Evolutionary conservation across 2,797 vertebrate genomes (phyloP).

Genomic region (Somateria mollissima): DNA sequence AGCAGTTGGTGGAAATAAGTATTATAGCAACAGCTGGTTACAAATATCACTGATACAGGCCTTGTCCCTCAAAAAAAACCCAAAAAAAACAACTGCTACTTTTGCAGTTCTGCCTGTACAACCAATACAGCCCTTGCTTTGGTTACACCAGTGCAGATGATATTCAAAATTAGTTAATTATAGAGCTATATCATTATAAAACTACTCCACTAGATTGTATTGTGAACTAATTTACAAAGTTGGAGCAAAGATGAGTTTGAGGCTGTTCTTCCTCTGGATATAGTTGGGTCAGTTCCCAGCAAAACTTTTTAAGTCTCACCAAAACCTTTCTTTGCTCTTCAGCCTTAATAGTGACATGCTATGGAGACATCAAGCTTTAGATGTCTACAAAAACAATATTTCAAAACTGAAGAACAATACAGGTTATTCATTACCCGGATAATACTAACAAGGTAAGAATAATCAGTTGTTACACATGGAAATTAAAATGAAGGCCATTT

Average conservation of each 20-base stretch:
- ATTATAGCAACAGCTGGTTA: not conserved
- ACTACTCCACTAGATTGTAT: not conserved
- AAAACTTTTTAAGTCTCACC: not conserved
- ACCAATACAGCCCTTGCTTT: not conserved
- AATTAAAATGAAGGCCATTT: not conserved
- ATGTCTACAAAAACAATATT: not conserved
- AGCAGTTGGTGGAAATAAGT: not conserved
- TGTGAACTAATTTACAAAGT: not conserved
- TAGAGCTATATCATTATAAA: not conserved
- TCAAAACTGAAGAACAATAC: not conserved
- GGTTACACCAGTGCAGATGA: rapidly evolving
- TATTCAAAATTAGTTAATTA: not conserved
- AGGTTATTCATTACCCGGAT: not conserved
- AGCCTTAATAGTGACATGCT: not conserved
- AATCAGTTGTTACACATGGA: not conserved
- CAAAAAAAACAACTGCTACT: not conserved
- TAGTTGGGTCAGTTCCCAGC: not conserved
- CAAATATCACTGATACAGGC: not conserved
- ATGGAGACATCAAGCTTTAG: not conserved
- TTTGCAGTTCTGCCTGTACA: not conserved
- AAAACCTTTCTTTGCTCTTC: not conserved
- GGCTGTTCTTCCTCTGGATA: not conserved
- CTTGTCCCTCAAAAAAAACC: not conserved
- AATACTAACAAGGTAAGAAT: not conserved
- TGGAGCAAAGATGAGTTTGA: not conserved